Evolutionary conservation across 2,888 invertebrate species (phyloP).

Genomic region (Tetragonisca angustula): DNA sequence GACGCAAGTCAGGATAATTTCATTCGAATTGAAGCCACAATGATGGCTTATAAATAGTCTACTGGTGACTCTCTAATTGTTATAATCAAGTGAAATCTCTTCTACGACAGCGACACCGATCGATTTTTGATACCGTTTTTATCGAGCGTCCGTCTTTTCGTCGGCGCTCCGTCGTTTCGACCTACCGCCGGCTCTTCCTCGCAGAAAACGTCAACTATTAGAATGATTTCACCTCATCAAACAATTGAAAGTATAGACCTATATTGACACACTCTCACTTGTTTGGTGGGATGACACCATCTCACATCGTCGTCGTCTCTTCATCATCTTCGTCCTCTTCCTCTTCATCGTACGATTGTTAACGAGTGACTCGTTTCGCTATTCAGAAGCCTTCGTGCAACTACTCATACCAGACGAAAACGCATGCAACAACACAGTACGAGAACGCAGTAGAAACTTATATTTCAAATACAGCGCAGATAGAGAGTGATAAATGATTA

Average conservation of each 20-base stretch:
- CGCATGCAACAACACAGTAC: neutral
- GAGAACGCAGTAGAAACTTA: neutral
- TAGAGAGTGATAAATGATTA: neutral
- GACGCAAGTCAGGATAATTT: neutral
- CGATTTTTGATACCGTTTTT: slow-evolving; percentile 49
- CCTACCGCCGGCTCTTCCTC: slow-evolving; percentile 66
- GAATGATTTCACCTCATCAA: slow-evolving; percentile 84
- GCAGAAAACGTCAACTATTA: slow-evolving; percentile 58
- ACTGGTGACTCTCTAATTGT: slow-evolving; percentile 72
- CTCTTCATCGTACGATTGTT: neutral
- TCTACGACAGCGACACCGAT: slow-evolving; percentile 62
- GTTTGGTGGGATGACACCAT: slow-evolving; percentile 84
- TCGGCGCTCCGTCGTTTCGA: slow-evolving; percentile 34
- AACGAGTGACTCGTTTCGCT: slow-evolving; percentile 8
- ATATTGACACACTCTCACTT: slow-evolving; percentile 84
- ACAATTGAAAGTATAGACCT: slow-evolving; percentile 84
- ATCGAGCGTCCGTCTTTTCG: slow-evolving; percentile 42
- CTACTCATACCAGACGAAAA: neutral
- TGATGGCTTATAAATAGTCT: slow-evolving; percentile 22
- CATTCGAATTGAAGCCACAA: neutral
- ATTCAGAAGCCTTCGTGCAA: slow-evolving; percentile 14
- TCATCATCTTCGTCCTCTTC: slow-evolving; percentile 6
- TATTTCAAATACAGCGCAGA: neutral
- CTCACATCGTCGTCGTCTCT: slow-evolving; percentile 65
- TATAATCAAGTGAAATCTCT: slow-evolving; percentile 75